A percentile compares a stretch with the other conserved stretches of the same genome.
Conservation (phyloP, 1,140 invertebrate genomes). For the Riptortus pedestris region DNA sequence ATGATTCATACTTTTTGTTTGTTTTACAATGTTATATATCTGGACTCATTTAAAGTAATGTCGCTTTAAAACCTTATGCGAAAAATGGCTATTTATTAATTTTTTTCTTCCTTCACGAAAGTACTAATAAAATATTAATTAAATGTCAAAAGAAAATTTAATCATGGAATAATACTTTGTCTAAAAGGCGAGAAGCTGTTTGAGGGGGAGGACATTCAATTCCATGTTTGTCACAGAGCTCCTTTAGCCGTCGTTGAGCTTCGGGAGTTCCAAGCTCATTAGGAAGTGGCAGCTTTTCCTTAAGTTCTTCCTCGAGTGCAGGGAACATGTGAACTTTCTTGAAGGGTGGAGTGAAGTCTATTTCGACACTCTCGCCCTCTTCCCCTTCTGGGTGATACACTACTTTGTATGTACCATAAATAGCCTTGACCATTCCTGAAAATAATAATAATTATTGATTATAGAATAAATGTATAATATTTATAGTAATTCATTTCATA, state of each 20-base stretch:
- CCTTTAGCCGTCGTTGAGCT: conserved; percentile 62
- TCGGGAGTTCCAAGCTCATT: conserved; percentile 53
- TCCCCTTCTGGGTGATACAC: conserved; percentile 89
- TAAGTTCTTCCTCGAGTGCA: conserved; percentile 72
- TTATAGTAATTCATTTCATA: too few relatives aligned
- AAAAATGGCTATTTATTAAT: too few relatives aligned
- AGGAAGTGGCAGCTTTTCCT: conserved; percentile 72
- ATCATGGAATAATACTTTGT: too few relatives aligned
- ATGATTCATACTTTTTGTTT: too few relatives aligned
- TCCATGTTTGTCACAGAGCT: conserved; percentile 74
- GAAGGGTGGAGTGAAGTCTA: conserved; percentile 98
- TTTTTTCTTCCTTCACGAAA: too few relatives aligned
- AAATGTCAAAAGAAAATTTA: too few relatives aligned
- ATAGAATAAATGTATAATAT: not conserved
- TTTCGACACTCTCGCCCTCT: conserved; percentile 60
- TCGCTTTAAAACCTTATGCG: too few relatives aligned
- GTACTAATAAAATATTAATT: too few relatives aligned
- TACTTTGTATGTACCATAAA: conserved; percentile 60
- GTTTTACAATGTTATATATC: too few relatives aligned
- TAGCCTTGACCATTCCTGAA: conserved; percentile 56
- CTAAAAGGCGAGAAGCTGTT: conserved; percentile 83
- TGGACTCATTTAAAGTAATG: too few relatives aligned
- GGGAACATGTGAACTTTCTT: conserved; percentile 82
- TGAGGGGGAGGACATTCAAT: conserved; percentile 87
- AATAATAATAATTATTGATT: conserved; percentile 16